phyloP scores from a whole-genome alignment of 2,113 vertebrate genomes.

The Herpetotheres cachinnans region DNA sequence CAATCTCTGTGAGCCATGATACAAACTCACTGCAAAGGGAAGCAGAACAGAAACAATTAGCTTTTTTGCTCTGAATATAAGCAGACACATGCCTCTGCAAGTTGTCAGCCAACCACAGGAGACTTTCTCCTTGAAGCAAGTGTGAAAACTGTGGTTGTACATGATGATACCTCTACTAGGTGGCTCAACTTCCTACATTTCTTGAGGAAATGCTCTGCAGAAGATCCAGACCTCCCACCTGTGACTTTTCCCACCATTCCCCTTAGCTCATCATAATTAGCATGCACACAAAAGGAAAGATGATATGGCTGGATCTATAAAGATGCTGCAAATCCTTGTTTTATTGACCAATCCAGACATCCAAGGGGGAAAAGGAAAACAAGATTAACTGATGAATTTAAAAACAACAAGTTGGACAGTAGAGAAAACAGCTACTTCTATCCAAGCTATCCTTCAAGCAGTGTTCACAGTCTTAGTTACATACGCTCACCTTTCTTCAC shows the following conservation, averaged over 20 bases:
- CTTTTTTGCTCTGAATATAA: background rate
- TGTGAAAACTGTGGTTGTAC: background rate
- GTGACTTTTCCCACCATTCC: background rate
- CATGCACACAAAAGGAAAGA: background rate
- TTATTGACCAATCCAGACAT: background rate
- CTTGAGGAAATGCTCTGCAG: background rate
- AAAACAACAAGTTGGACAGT: background rate
- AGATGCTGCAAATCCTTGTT: background rate
- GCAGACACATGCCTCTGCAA: background rate
- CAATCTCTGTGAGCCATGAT: conserved; percentile 93
- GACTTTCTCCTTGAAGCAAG: background rate
- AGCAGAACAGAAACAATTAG: background rate
- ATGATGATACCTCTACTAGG: background rate
- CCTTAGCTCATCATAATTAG: background rate
- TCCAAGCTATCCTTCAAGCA: background rate
- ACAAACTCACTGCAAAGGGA: conserved; percentile 90
- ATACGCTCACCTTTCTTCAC: background rate
- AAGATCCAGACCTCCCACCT: background rate
- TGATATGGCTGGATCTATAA: background rate
- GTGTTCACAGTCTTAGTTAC: background rate
- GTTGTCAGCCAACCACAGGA: background rate
- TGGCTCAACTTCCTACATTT: background rate
- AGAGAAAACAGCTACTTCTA: background rate
- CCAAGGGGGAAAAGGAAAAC: background rate
- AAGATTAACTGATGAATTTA: background rate